Conservation (phyloP, 2,888 invertebrate genomes). For the Drosophila mimica region DNA sequence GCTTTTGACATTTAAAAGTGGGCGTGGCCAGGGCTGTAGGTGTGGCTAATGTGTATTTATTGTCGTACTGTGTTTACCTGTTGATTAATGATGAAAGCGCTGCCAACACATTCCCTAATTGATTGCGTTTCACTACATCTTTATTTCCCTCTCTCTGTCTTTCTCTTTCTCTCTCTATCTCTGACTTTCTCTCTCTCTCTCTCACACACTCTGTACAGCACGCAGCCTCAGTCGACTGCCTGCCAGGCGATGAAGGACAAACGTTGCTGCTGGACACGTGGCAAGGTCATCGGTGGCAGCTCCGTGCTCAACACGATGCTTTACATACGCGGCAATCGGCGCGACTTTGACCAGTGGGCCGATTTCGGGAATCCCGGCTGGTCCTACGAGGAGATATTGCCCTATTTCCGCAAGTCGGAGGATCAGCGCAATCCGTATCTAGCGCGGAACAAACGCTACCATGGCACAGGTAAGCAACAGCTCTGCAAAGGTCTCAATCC, state of each 20-base stretch:
- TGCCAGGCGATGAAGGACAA: slow-evolving; percentile 94
- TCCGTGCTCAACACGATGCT: slow-evolving; percentile 96
- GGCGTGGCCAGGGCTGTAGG: slow-evolving; percentile 39
- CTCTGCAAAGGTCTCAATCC: no score
- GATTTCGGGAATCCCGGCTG: slow-evolving; percentile 94
- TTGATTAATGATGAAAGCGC: slow-evolving; percentile 64
- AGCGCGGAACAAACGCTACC: slow-evolving; percentile 90
- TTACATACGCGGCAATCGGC: slow-evolving; percentile 94
- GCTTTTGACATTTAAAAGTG: slow-evolving; percentile 17
- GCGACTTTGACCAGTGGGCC: slow-evolving; percentile 96
- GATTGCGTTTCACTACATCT: slow-evolving; percentile 38
- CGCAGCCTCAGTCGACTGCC: slow-evolving; percentile 92
- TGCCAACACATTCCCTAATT: slow-evolving; percentile 62
- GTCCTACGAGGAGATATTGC: slow-evolving; percentile 92
- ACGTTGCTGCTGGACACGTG: slow-evolving; percentile 95
- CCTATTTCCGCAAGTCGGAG: slow-evolving; percentile 94
- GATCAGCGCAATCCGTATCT: slow-evolving; percentile 95
- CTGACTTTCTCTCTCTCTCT: not conserved
- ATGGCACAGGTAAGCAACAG: slow-evolving; percentile 88
- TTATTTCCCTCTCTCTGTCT: not conserved
- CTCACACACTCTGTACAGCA: slow-evolving; percentile 85
- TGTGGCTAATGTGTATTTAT: slow-evolving; percentile 64
- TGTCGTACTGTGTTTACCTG: slow-evolving; percentile 64
- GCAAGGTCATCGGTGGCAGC: slow-evolving; percentile 94
- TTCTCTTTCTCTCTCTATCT: not conserved